Evolutionary conservation across 1,140 invertebrate genomes (phyloP), one percentile per base, ranked within the genome.

Genomic region (Pygmarrhopalites habei): DNA sequence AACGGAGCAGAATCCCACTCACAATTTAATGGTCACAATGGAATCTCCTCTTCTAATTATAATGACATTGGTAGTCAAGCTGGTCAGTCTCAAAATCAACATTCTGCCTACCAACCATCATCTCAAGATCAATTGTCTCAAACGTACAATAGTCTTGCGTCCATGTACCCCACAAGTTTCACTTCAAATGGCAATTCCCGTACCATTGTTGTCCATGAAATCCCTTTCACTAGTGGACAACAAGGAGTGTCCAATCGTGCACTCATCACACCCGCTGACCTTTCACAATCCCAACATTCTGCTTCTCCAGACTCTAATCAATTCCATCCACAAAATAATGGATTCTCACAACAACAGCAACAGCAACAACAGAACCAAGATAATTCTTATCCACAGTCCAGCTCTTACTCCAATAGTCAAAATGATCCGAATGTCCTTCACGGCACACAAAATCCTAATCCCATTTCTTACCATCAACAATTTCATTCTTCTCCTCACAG

Each of bases 161-260:
- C 5, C 15, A 35, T 7, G 5, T 35, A 7, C 15, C 44, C 44
- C n/a, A 47, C 44, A 15, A 35, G 32, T 35, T 35, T 35, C 32
- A 7, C 32, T 15, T 35, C 32, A 35, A 35, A 35, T 35, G 49
- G 49, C 5, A 52, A 52, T 28, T 17, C 44, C 2, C 29, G 47
- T 2, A 64, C 62, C 2, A 64, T 64, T 47, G 56, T 64, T 15
- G 53, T 64, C 19, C 62, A 64, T 19, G 62, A 64, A 43, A 26
- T 52, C n/a, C 49, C 49, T 26, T 52, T 28, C 25, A 5, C 3
- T 39, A 49, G 7, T 3, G 23, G 30, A 52, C 19, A n/a, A 25
- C 4, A 10, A 19, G 41, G 26, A 23, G 21, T 47, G n/a, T 19
- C 28, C 21, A 64, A 64, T 35, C 41, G 56, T 14, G 62, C 44